Percentiles rank a stretch among this genome's conserved stretches.
phyloP scores from a whole-genome alignment of 92 coral and sea anemone genomes.

The Paramuricea clavata region DNA sequence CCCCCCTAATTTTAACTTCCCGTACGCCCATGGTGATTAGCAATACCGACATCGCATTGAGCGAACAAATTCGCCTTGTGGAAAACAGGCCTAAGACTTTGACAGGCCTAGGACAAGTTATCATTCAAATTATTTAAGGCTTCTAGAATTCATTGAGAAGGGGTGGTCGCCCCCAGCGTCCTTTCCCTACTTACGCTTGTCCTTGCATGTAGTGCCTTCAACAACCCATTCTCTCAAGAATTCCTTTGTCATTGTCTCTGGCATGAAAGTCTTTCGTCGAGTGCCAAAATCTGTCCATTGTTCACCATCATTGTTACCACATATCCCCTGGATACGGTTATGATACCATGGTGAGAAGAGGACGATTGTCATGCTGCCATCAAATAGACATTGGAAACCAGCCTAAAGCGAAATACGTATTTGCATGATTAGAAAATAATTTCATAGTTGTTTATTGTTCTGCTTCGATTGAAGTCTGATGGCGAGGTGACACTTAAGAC shows the following conservation, averaged over 20 bases:
- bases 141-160: too few species aligned
- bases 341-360: conserved; percentile 72
- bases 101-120: too few species aligned
- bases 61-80: too few species aligned
- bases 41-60: too few species aligned
- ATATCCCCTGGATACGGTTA: conserved; percentile 79
- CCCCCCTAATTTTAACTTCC: too few species aligned
- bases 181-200: conserved; percentile 13
- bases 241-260: conserved; percentile 24
- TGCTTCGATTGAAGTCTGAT: too few species aligned
- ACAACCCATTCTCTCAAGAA: conserved; percentile 41
- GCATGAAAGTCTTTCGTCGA: conserved; percentile 12
- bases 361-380: conserved; percentile 47
- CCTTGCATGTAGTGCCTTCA: conserved; percentile 5
- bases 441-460: too few species aligned
- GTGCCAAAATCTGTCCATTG: conserved; percentile 72
- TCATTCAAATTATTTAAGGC: too few species aligned
- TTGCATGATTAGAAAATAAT: neutral
- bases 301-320: conserved; percentile 87
- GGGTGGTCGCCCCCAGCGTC: too few species aligned
- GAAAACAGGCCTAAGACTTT: too few species aligned
- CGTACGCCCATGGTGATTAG: too few species aligned
- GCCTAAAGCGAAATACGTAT: conserved; percentile 21
- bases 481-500: too few species aligned
- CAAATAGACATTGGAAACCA: conserved; percentile 53